Evolutionary conservation across 2,888 invertebrate genomes (phyloP).

Genomic region (Euphydryas editha): DNA sequence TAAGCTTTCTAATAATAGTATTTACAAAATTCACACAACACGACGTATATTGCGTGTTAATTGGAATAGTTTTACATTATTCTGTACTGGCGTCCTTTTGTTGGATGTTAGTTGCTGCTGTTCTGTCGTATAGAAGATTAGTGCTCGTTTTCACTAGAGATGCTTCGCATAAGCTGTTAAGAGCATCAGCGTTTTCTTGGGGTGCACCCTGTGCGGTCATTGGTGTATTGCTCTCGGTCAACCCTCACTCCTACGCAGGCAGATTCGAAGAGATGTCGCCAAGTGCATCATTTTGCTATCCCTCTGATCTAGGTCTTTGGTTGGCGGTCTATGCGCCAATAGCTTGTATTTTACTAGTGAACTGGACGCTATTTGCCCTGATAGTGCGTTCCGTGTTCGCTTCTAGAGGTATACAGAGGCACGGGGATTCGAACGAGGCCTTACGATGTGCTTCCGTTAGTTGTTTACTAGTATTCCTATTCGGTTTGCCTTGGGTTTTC

Average conservation of each 20-base stretch:
- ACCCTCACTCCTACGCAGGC: slow-evolving; percentile 73
- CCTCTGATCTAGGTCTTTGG: slow-evolving; percentile 80
- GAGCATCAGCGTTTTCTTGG: slow-evolving; percentile 86
- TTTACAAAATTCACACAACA: slow-evolving; percentile 64
- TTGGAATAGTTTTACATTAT: slow-evolving; percentile 86
- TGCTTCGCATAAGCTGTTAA: slow-evolving; percentile 84
- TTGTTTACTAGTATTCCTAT: slow-evolving; percentile 83
- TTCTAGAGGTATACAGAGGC: slow-evolving; percentile 75
- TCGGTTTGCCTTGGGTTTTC: slow-evolving; percentile 85
- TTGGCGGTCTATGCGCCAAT: slow-evolving; percentile 82
- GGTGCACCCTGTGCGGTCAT: slow-evolving; percentile 82
- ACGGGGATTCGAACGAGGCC: slow-evolving; percentile 76
- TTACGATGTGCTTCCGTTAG: slow-evolving; percentile 83
- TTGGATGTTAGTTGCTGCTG: slow-evolving; percentile 89
- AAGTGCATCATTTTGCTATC: slow-evolving; percentile 79
- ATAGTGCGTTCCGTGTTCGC: slow-evolving; percentile 83
- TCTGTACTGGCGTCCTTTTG: slow-evolving; percentile 86
- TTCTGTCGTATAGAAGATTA: slow-evolving; percentile 86
- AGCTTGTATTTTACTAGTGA: slow-evolving; percentile 76
- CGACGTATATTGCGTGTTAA: slow-evolving; percentile 77
- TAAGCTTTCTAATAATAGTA: slow-evolving; percentile 66
- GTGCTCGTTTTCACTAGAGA: slow-evolving; percentile 85
- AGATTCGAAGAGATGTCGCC: slow-evolving; percentile 66
- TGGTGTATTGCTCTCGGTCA: slow-evolving; percentile 69
- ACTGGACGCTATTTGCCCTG: slow-evolving; percentile 82